phyloP scores from a whole-genome alignment of 2,797 vertebrate genomes.

The Ctenopoma kingsleyae region DNA sequence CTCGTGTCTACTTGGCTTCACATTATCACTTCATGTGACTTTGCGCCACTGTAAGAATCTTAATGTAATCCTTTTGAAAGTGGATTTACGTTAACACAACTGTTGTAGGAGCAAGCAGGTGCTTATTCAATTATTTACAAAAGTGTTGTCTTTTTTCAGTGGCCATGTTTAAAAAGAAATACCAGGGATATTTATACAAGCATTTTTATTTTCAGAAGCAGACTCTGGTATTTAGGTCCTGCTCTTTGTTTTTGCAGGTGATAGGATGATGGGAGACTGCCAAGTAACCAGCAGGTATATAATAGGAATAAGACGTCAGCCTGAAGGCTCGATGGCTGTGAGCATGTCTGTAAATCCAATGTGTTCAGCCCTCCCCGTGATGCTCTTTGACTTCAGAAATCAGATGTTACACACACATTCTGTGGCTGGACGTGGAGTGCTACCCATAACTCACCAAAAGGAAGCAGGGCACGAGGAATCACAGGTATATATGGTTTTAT shows the following conservation, averaged over 20 bases:
- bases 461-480: constrained; percentile 30
- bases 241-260: constrained; percentile 23
- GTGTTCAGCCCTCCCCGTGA: constrained; percentile 29
- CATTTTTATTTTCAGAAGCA: background rate
- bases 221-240: background rate
- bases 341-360: constrained; percentile 46
- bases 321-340: constrained; percentile 39
- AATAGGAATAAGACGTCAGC: constrained; percentile 68
- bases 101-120: constrained; percentile 44
- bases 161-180: background rate
- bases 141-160: background rate
- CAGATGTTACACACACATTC: background rate
- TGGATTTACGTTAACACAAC: constrained; percentile 75
- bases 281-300: constrained; percentile 73
- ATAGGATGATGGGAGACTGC: constrained; percentile 49
- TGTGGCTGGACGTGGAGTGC: constrained; percentile 20
- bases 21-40: constrained; percentile 65
- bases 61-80: constrained; percentile 79
- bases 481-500: constrained; percentile 43
- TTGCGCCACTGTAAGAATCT: constrained; percentile 73
- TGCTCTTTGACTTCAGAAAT: constrained; percentile 36
- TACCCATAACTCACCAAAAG: constrained; percentile 15
- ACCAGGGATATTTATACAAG: background rate
- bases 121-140: background rate
- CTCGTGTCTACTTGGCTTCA: constrained; percentile 33